Evolutionary conservation across 2,797 vertebrate species (phyloP).

Genomic region (Malacoraja senta): DNA sequence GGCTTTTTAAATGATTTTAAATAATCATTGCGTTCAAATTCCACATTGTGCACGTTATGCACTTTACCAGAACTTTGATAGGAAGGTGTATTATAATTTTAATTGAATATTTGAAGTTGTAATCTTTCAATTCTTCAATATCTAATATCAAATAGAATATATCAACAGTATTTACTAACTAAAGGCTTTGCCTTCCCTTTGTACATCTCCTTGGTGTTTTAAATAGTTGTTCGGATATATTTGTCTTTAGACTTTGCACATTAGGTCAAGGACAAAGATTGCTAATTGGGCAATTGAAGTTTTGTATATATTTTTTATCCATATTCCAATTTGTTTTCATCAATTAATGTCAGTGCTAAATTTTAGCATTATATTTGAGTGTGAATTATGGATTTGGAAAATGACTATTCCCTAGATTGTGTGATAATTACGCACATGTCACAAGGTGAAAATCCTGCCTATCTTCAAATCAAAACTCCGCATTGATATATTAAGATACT

Average conservation of each 20-base stretch:
- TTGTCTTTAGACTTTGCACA: constrained; percentile 24
- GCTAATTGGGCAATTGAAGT: not conserved
- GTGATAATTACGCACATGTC: not conserved
- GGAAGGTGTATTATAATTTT: not conserved
- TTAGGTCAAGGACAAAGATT: constrained; percentile 28
- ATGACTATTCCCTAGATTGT: not conserved
- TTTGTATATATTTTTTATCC: not conserved
- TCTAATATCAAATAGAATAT: not conserved
- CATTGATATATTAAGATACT: not conserved
- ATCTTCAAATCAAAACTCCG: not conserved
- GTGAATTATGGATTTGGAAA: not conserved
- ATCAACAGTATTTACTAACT: not conserved
- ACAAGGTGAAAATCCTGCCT: not conserved
- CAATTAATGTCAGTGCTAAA: not conserved
- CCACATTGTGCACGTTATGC: not conserved
- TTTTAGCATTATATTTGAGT: not conserved
- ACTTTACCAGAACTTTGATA: not conserved
- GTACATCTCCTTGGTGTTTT: not conserved
- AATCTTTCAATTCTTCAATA: not conserved
- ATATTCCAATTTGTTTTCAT: not conserved
- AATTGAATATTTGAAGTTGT: not conserved
- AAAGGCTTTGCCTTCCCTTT: not conserved
- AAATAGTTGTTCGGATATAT: constrained; percentile 19
- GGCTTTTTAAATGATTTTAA: not conserved
- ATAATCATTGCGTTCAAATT: not conserved